Evolutionary conservation across 2,888 invertebrate species (phyloP).

Genomic region (Lycia hirtaria): DNA sequence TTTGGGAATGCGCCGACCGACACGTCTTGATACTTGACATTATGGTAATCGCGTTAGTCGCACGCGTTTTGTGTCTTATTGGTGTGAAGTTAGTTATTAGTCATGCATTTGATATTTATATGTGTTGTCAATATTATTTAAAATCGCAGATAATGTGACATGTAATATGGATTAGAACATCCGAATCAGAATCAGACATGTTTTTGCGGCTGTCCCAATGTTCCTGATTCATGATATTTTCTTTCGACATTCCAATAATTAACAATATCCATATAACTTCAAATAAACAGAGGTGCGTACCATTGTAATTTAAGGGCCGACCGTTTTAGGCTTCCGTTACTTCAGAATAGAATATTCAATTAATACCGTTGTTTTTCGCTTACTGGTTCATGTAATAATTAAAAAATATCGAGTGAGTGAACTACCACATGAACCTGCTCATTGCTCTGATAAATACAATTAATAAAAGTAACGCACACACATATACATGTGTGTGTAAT

Average conservation of each 20-base stretch:
- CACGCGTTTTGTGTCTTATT: slow-evolving; percentile 4
- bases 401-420: slow-evolving; percentile 8
- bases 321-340: no score
- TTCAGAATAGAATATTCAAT: no score
- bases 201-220: no score
- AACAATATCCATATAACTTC: no score
- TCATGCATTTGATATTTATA: neutral
- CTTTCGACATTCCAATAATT: no score
- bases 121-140: neutral
- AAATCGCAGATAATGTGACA: neutral
- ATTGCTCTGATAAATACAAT: slow-evolving; percentile 14
- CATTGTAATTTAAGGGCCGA: no score
- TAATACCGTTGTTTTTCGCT: no score
- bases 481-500: slow-evolving; percentile 5
- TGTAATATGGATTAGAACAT: no score
- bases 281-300: no score
- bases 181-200: no score
- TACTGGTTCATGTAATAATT: neutral
- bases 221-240: no score
- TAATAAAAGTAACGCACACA: slow-evolving; percentile 14
- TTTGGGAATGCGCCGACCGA: slow-evolving; percentile 54
- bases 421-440: slow-evolving; percentile 14
- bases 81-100: slow-evolving; percentile 5
- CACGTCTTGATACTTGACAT: slow-evolving; percentile 46
- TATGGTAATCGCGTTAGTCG: slow-evolving; percentile 10